Evolutionary conservation across 92 coral and sea anemone species (phyloP).

Genomic region (Palythoa heliodiscus): DNA sequence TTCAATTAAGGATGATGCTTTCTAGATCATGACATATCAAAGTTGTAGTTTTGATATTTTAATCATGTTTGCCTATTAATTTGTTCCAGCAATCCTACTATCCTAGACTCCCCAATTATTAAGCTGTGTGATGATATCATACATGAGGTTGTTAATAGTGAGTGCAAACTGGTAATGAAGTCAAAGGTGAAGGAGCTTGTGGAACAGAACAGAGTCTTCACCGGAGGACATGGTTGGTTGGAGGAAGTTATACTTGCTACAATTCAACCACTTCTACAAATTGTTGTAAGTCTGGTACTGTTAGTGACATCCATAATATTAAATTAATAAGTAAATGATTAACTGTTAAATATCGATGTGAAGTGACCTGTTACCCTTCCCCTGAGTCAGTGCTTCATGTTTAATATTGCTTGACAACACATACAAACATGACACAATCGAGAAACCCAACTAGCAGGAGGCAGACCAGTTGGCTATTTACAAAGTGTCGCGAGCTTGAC

Average conservation of each 20-base stretch:
- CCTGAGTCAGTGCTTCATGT: too few relatives aligned
- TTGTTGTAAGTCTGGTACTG: slow-evolving; percentile 61
- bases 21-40: not conserved
- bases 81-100: not conserved
- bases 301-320: not conserved
- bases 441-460: too few relatives aligned
- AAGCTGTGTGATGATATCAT: slow-evolving; percentile 18
- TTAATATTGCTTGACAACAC: too few relatives aligned
- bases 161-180: slow-evolving; percentile 48
- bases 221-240: slow-evolving; percentile 74
- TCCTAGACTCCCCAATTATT: not conserved
- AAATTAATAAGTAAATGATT: too few relatives aligned
- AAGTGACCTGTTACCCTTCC: too few relatives aligned
- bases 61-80: not conserved
- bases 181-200: slow-evolving; percentile 66
- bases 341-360: too few relatives aligned
- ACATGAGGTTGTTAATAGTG: slow-evolving; percentile 63
- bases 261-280: slow-evolving; percentile 62
- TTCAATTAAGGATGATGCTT: not conserved
- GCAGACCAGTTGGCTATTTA: too few relatives aligned
- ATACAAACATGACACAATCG: too few relatives aligned
- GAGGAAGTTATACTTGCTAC: slow-evolving; percentile 69
- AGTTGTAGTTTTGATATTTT: not conserved
- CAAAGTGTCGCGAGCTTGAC: too few relatives aligned
- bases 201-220: slow-evolving; percentile 66